Base-by-base conservation (phyloP, 2,113 vertebrate species). In the Illadopsis cleaveri region DNA sequence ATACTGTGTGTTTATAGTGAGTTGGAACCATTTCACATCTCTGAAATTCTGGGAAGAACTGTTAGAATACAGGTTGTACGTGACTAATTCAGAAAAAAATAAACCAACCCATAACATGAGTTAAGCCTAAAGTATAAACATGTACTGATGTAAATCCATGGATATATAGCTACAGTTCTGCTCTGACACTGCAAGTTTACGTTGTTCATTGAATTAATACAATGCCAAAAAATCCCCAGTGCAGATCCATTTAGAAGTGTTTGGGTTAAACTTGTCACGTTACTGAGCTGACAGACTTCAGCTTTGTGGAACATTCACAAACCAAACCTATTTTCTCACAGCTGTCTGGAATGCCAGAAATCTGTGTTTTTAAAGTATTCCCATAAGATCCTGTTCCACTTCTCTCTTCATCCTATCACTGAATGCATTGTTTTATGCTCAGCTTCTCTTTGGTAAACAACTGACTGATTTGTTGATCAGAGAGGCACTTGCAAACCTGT, bases 281-380 rank as follows among this genome's bases (percentile, higher is more conserved):
- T 47, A 12, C 73, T 57, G 86, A 97, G 89, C 51, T 89, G 86
- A 78, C 81, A 91, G 88, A 45, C 57, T 82, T 82, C 78, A 86
- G 75, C 85, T 77, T 61, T 93, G 58, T 42, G 71, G 57, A 91
- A 69, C 71, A 56, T 53, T 76, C 57, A 87, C 66, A 85, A 72
- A 71, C 61, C 45, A 89, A 96, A 82, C 50, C 61, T 82, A 28
- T 84, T 94, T 87, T 71, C 66, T 89, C 53, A 1, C 57, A 95
- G 81, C 93, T 93, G 81, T 89, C 93, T 95, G 14, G 12, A 82
- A 35, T 82, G 66, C 62, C 60, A 91, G 78, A 85, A 85, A n/a
- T 84, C 53, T 68, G 37, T 64, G 51, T 4, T 48, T 80, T 94
- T n/a, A 50, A 40, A 75, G 69, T 68, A 82, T 94, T 94, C 91